Conservation (phyloP, 2,888 invertebrate species). For the Andrena dorsata region DNA sequence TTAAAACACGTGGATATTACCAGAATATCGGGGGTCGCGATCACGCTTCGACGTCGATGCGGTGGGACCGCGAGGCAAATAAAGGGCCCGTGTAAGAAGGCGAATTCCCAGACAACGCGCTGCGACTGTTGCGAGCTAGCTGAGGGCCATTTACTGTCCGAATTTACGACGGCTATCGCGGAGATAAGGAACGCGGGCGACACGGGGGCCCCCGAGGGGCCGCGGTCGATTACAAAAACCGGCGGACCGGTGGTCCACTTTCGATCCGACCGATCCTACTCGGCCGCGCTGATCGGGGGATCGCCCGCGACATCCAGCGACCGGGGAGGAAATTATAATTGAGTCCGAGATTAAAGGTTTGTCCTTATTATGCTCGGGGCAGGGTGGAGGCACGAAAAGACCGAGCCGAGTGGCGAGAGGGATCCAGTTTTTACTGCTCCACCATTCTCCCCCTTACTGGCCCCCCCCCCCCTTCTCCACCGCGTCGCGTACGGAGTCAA, state of each 20-base stretch:
- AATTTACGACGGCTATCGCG: slow-evolving; percentile 43
- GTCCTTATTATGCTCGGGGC: slow-evolving; percentile 80
- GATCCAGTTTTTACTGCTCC: slow-evolving; percentile 83
- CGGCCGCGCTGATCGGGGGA: slow-evolving; percentile 32
- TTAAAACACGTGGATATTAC: background rate
- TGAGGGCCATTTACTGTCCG: slow-evolving; percentile 25
- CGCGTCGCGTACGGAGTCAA: slow-evolving; percentile 76
- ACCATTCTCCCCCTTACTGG: slow-evolving; percentile 20
- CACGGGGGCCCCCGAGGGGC: background rate
- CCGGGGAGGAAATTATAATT: slow-evolving; percentile 80
- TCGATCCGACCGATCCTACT: slow-evolving; percentile 66
- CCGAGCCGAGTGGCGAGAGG: slow-evolving; percentile 68
- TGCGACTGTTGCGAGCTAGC: background rate
- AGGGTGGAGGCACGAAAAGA: slow-evolving; percentile 72
- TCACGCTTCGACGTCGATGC: background rate
- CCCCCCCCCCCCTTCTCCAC: slow-evolving; percentile 38
- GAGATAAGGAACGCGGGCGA: slow-evolving; percentile 47
- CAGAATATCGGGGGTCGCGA: background rate
- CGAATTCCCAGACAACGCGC: slow-evolving; percentile 3
- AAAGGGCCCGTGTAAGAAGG: slow-evolving; percentile 1
- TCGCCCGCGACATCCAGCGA: slow-evolving; percentile 60
- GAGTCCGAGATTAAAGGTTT: slow-evolving; percentile 81
- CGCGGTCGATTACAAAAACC: slow-evolving; percentile 62
- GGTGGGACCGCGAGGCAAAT: background rate
- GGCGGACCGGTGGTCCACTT: slow-evolving; percentile 77